These are phyloP conservation scores for Mesembrinibis cayennensis DNA, from an alignment of 2,113 vertebrate genomes.

Conservation along the genomic window DNA sequence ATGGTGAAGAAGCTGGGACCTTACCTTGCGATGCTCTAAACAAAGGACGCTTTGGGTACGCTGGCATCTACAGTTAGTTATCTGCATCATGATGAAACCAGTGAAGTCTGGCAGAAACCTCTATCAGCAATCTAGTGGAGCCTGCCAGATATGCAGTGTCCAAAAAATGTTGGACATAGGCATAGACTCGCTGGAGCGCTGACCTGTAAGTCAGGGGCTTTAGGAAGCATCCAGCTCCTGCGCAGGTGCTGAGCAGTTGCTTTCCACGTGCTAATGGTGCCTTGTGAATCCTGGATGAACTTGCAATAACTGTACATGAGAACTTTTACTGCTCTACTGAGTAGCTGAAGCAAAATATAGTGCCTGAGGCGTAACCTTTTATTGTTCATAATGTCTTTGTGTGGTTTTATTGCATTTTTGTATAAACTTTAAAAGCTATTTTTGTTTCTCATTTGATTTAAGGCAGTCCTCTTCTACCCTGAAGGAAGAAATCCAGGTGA, in stretches of 20 bases:
- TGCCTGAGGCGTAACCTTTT: background rate
- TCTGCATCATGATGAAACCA: background rate
- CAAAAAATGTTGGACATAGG: background rate
- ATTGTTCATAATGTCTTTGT: background rate
- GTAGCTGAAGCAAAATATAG: background rate
- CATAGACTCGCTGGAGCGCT: background rate
- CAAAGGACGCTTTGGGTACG: background rate
- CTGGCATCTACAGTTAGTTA: background rate
- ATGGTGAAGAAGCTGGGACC: background rate
- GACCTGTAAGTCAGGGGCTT: background rate
- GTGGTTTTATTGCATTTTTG: background rate
- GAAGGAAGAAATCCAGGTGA: slow-evolving; percentile 62
- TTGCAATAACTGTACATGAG: background rate
- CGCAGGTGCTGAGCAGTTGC: background rate
- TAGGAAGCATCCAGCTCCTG: background rate
- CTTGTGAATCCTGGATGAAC: background rate
- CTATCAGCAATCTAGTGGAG: background rate
- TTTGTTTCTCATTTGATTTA: slow-evolving; percentile 47
- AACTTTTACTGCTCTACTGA: background rate
- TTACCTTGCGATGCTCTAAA: background rate
- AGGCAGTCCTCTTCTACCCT: slow-evolving; percentile 52
- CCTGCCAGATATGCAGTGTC: background rate
- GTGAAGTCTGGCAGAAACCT: background rate
- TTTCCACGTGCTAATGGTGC: background rate
- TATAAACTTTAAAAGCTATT: background rate